phyloP scores from a whole-genome alignment of 2,113 vertebrate species.

The Albula goreensis region DNA sequence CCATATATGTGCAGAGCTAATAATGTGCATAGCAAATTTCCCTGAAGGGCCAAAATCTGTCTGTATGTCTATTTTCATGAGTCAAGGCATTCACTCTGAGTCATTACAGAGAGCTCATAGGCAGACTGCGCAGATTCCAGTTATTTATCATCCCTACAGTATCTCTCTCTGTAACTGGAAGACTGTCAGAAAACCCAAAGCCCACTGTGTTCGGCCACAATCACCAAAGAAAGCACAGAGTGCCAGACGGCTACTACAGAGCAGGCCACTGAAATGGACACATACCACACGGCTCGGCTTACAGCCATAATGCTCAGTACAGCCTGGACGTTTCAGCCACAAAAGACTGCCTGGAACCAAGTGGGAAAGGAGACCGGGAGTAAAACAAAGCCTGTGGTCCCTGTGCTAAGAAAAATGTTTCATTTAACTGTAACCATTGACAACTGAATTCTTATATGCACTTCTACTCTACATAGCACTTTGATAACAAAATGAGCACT shows the following conservation, averaged over 20 bases:
- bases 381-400: background rate
- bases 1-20: too few relatives aligned
- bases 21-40: too few relatives aligned
- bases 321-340: background rate
- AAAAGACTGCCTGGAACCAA: background rate
- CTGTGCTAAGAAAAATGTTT: background rate
- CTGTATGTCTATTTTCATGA: background rate
- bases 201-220: background rate
- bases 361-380: background rate
- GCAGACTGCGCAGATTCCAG: too few relatives aligned
- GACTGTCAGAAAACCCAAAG: background rate
- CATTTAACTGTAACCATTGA: background rate
- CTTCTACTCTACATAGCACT: too few relatives aligned
- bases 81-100: too few relatives aligned
- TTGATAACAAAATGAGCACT: too few relatives aligned
- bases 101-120: too few relatives aligned
- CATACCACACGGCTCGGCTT: background rate
- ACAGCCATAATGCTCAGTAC: background rate
- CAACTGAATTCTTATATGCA: too few relatives aligned
- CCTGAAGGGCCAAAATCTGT: too few relatives aligned
- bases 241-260: too few relatives aligned
- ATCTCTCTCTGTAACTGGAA: background rate
- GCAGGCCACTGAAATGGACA: background rate
- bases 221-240: background rate
- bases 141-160: background rate